phyloP scores from a whole-genome alignment of 2,113 vertebrate genomes.

The Sturnira hondurensis region DNA sequence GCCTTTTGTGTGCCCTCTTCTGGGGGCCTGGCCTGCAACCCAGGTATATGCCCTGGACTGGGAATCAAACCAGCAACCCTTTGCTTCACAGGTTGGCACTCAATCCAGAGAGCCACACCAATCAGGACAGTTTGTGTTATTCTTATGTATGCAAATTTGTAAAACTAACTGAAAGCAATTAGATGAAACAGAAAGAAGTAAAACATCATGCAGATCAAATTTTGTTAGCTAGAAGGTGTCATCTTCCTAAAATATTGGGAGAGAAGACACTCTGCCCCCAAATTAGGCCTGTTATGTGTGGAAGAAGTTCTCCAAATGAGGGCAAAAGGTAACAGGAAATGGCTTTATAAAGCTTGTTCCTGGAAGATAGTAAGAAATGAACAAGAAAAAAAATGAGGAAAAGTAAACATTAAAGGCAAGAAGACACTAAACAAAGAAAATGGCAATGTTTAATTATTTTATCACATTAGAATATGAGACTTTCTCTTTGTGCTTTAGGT shows the following conservation, averaged over 20 bases:
- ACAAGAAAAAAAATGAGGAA: background rate
- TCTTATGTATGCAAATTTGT: background rate
- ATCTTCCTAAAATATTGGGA: background rate
- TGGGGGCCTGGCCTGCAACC: no score
- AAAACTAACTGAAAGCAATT: background rate
- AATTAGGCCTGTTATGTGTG: background rate
- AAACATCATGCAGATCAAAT: background rate
- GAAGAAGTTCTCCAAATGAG: background rate
- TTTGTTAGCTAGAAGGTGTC: background rate
- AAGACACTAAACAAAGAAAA: background rate
- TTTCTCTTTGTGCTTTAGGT: background rate
- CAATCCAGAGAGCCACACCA: no score
- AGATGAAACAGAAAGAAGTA: background rate
- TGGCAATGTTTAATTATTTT: background rate
- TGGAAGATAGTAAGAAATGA: background rate
- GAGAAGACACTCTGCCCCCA: background rate
- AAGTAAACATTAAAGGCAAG: background rate
- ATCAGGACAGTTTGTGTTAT: background rate
- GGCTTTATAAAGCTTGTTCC: background rate
- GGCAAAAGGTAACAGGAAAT: background rate
- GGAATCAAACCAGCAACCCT: no score
- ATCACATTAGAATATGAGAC: background rate
- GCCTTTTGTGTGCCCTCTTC: no score
- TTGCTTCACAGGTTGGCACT: no score
- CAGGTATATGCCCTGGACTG: no score